Percentiles rank a stretch among this genome's conserved stretches.
These are phyloP conservation scores for Morinoia aosen DNA, from an alignment of 2,888 invertebrate genomes.

Conservation along the genomic window DNA sequence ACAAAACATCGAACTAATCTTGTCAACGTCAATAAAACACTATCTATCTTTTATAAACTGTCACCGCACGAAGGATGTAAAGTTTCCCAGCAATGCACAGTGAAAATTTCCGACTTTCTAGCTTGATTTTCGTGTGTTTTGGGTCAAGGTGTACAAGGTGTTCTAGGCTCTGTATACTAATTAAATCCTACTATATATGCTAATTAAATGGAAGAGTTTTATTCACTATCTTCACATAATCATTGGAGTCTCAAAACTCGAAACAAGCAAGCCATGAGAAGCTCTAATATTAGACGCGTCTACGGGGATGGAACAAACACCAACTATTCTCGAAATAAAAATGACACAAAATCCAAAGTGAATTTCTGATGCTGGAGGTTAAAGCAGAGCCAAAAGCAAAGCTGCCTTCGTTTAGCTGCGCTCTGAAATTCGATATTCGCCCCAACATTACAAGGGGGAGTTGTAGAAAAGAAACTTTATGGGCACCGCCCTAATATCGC, in stretches of 20 bases:
- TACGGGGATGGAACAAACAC: not conserved
- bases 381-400: not conserved
- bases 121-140: not conserved
- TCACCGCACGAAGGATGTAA: too few relatives aligned
- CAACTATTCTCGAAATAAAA: not conserved
- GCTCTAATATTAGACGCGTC: not conserved
- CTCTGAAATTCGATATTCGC: not conserved
- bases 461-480: not conserved
- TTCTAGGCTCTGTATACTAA: too few relatives aligned
- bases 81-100: not conserved
- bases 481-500: constrained; percentile 10
- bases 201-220: not conserved
- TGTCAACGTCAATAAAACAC: too few relatives aligned
- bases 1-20: too few relatives aligned
- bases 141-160: not conserved
- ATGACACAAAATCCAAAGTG: not conserved
- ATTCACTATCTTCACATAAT: not conserved
- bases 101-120: not conserved
- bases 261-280: not conserved
- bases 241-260: not conserved
- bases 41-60: too few relatives aligned
- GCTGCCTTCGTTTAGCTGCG: not conserved
- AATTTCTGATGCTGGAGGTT: not conserved
- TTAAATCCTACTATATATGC: not conserved
- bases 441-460: constrained; percentile 1